Conservation (phyloP, 2,888 invertebrate genomes). For the Rotaria magnacalcarata region DNA sequence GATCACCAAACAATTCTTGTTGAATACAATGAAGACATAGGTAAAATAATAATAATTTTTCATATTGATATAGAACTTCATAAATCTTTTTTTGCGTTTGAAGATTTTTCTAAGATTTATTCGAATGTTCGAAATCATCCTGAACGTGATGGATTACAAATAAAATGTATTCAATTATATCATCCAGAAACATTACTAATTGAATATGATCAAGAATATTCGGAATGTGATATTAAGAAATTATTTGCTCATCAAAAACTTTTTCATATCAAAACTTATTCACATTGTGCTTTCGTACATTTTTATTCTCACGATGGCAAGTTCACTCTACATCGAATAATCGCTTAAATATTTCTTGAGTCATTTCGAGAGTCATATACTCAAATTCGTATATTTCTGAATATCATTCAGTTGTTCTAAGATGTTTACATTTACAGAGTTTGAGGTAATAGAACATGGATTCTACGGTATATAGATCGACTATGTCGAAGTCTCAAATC, state of each 20-base stretch:
- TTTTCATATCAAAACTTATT: constrained; percentile 22
- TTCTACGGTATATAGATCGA: too few species aligned
- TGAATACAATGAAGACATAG: constrained; percentile 17
- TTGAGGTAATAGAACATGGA: too few species aligned
- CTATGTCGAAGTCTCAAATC: too few species aligned
- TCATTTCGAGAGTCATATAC: too few species aligned
- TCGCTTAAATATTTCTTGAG: too few species aligned
- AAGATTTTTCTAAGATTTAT: background rate
- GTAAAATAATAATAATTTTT: background rate
- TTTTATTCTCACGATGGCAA: constrained; percentile 27
- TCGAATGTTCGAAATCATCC: constrained; percentile 14
- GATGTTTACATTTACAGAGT: too few species aligned
- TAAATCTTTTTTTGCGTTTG: background rate
- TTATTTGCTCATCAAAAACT: background rate
- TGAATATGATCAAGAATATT: constrained; percentile 31
- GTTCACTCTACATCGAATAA: background rate
- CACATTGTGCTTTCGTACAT: constrained; percentile 3
- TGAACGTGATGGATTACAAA: too few species aligned
- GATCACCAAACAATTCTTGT: background rate
- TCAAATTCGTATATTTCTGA: too few species aligned
- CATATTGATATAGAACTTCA: background rate
- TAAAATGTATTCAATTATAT: constrained; percentile 9
- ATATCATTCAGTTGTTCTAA: too few species aligned
- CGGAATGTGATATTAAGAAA: background rate
- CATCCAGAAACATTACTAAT: constrained; percentile 13